Base-by-base conservation (phyloP, 2,888 invertebrate species). In the Drosophila fulvimacula region DNA sequence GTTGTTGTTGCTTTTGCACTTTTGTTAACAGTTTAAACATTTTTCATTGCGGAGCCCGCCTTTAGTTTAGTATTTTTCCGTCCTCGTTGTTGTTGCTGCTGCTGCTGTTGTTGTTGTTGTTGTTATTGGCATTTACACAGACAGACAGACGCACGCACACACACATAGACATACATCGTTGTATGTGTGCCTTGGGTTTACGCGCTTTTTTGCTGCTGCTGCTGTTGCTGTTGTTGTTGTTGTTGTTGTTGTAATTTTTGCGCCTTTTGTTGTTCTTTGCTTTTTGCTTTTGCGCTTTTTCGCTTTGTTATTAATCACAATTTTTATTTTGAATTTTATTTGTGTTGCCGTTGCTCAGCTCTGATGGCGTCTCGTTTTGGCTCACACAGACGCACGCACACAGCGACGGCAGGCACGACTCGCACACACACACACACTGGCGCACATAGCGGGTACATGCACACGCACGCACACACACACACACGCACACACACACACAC, bases 311-410 rank as follows among this genome's bases (percentile, higher is more conserved):
- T 88, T 85, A 82, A 79, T 88, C 88, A 85, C 86, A 77, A 81
- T 83, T 84, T 87, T 79, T 89, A 85, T 89, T 89, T 81, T 89
- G 89, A 75, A 89, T 83, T 83, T 78, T 65, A 81, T 89, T 84
- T 61, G 48, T 61, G 57, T 65, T 73, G 72, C 55, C 61, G 60
- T 65, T 67, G 80, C 70, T 70, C 69, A 69, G 73, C 84, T 81
- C 71, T 87, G 87, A 78, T 87, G 82, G 82, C 82, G 87, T 82
- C 82, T 83, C 82, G 72, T 66, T 82, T 86, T 87, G 73, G 81
- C 85, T 81, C 66, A 81, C 84, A 73, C 69, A 44, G 39, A 60
- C 34, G 19, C 60, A 58, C 62, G 21, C 46, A 58, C 55, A 66
- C 51, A 36, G 44, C 38, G 19, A 32, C 51, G 44, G 34, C 68